Percentiles rank a stretch among this genome's conserved stretches.
phyloP scores from a whole-genome alignment of 2,113 vertebrate genomes.

The Pleuronectes platessa region DNA sequence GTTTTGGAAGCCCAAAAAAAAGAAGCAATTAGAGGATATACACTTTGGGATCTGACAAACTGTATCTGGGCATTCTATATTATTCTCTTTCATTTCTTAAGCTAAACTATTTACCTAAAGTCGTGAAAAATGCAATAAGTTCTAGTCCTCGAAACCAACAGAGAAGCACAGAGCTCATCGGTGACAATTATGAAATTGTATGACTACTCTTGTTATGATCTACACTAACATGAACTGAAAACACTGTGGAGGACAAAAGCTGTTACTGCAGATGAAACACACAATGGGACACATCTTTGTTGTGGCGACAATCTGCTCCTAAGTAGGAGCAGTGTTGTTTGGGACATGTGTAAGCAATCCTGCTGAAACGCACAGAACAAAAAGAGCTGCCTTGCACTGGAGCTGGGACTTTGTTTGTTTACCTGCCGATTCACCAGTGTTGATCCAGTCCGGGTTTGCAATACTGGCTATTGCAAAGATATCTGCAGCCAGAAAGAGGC shows the following conservation, averaged over 20 bases:
- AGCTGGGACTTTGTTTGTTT: conserved; percentile 59
- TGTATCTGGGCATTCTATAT: no score
- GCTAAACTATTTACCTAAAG: no score
- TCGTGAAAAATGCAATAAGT: no score
- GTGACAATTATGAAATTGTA: background rate
- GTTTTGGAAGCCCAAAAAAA: no score
- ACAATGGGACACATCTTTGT: conserved; percentile 41
- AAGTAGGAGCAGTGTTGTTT: no score
- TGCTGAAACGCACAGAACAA: conserved; percentile 1
- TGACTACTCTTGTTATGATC: background rate
- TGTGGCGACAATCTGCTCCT: conserved; percentile 29
- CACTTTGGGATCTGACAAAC: background rate
- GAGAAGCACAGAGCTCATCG: background rate
- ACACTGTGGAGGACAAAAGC: conserved; percentile 50
- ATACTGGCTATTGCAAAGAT: conserved; percentile 99
- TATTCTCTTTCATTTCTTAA: no score
- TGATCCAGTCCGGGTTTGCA: conserved; percentile 99
- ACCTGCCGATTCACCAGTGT: conserved; percentile 98
- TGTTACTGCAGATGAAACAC: conserved; percentile 41
- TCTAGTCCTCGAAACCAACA: background rate
- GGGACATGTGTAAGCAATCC: background rate
- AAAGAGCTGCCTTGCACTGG: background rate
- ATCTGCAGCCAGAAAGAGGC: conserved; percentile 97
- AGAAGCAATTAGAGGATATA: background rate
- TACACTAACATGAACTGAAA: background rate